These are phyloP conservation scores for Tauraco hartlaubi DNA, from an alignment of 2,797 vertebrate species.

Conservation along the genomic window DNA sequence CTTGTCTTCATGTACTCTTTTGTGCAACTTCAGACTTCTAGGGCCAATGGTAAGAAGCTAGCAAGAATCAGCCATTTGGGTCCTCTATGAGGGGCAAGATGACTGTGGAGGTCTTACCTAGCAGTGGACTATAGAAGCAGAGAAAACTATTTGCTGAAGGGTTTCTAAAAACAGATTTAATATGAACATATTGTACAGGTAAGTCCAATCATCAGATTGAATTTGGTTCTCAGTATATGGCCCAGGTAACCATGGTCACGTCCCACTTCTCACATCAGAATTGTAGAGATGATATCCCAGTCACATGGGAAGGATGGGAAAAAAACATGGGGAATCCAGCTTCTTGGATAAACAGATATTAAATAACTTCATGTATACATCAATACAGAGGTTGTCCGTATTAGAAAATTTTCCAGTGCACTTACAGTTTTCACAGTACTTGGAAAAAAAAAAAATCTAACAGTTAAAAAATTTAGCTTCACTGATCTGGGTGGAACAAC, in stretches of 20 bases:
- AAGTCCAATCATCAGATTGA: neutral
- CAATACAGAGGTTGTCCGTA: rapidly evolving
- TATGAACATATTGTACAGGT: neutral
- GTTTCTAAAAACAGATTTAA: neutral
- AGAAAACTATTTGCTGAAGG: neutral
- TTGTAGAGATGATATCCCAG: neutral
- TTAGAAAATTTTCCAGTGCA: neutral
- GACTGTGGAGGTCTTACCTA: neutral
- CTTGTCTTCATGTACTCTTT: neutral
- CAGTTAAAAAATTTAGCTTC: neutral
- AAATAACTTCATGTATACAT: neutral
- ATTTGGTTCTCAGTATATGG: neutral
- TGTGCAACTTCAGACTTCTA: neutral
- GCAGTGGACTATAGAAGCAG: neutral
- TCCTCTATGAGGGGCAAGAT: neutral
- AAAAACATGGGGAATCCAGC: neutral
- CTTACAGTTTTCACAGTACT: neutral
- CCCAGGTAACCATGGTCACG: neutral
- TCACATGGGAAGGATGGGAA: neutral
- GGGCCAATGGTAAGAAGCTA: neutral
- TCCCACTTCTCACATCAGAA: neutral
- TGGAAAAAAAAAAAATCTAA: neutral
- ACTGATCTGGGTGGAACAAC: neutral
- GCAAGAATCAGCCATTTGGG: neutral
- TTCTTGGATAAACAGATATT: neutral